phyloP scores from a whole-genome alignment of 2,797 vertebrate species.

The Geotria australis region DNA sequence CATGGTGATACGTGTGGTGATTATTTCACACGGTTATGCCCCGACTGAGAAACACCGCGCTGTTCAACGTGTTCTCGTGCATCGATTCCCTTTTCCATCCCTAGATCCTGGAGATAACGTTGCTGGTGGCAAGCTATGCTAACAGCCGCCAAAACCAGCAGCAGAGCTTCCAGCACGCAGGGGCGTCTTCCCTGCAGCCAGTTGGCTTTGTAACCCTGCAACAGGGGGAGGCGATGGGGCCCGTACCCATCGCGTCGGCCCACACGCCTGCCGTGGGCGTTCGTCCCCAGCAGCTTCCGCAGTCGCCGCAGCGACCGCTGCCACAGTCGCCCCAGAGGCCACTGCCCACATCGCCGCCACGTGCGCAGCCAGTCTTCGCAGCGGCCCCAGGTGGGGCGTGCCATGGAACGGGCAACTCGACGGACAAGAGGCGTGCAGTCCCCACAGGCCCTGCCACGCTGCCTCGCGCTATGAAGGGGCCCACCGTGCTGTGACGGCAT shows the following conservation, averaged over 20 bases:
- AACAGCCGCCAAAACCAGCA: constrained; percentile 17
- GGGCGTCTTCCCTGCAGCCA: too few species aligned
- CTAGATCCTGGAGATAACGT: constrained; percentile 59
- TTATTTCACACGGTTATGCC: background rate
- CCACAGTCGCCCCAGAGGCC: background rate
- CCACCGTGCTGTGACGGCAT: constrained; percentile 33
- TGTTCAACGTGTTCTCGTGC: background rate
- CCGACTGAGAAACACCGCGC: background rate
- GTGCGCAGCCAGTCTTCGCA: constrained; percentile 7
- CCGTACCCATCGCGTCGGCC: too few species aligned
- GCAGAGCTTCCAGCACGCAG: too few species aligned
- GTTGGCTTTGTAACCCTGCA: too few species aligned
- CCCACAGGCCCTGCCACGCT: constrained; percentile 10
- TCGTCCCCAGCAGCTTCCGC: too few species aligned
- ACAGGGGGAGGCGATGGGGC: too few species aligned
- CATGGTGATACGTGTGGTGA: too few species aligned
- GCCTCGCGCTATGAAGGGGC: constrained; percentile 36
- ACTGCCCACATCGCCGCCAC: constrained; percentile 10
- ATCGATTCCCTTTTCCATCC: background rate
- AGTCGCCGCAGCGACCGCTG: too few species aligned
- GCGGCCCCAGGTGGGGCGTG: constrained; percentile 4
- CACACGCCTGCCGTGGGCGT: too few species aligned
- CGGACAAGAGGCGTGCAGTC: constrained; percentile 31
- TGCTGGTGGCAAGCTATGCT: constrained; percentile 71
- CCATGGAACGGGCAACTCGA: constrained; percentile 12